Base-by-base conservation (phyloP, 2,888 invertebrate genomes). In the Odontomyia ornata region DNA sequence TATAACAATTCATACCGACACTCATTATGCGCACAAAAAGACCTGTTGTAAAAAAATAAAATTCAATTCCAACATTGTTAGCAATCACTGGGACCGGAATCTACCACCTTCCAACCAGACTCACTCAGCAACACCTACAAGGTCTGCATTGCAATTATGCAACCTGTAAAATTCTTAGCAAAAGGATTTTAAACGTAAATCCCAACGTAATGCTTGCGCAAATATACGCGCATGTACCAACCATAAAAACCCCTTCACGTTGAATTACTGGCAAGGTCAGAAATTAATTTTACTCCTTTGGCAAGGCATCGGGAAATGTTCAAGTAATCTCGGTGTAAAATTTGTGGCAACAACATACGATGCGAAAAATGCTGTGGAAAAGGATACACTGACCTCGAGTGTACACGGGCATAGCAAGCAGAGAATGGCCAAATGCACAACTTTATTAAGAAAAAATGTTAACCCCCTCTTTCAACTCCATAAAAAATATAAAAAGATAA, bases 401-500 rank as follows among this genome's bases (percentile, higher is more conserved):
- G 21, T 27, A 23, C 57, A n/a, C 18, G 18, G 27, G 47, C 27
- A 47, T 27, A 25, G 46, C n/a, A 11, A 15, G 60, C 60, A 75
- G 15, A 62, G n/a, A 75, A 75, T 46, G 30, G 46, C 15, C 43
- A 75, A 62, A 28, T 75, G 46, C 64, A 75, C 65, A 25, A 64
- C 75, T 75, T 75, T 75, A 75, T 75, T 25, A 52, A 64, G 52
- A 65, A 56, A 76, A 73, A 56, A 75, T 75, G 75, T 75, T 64
- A 67, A 76, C 65, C 67, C 76, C 76, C 57, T 76, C 56, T 76
- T 76, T 76, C 56, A 65, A 76, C 65, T 56, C 23, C 56, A 76
- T 76, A 76, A 77, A 77, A 79, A 71, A 57, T 79, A 77, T 77
- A 76, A 79, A 76, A 69, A 79, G 77, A 79, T 77, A 79, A 79